phyloP scores from a whole-genome alignment of 2,113 vertebrate genomes.

The Phalacrocorax brasilianus region DNA sequence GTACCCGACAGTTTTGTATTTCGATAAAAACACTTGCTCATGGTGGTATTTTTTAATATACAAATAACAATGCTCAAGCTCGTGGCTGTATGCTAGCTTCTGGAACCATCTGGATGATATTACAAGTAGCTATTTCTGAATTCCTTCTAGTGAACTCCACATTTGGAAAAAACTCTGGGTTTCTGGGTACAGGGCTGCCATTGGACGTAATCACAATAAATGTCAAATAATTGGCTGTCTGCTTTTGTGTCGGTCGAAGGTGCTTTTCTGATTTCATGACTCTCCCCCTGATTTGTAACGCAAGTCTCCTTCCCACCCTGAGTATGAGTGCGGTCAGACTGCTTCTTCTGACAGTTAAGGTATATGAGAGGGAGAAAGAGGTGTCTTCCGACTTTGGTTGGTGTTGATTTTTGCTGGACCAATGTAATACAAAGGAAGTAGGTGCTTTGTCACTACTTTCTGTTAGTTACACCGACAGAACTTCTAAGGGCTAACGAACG shows the following conservation, averaged over 20 bases:
- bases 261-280: not conserved
- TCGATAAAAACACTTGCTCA: not conserved
- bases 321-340: not conserved
- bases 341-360: not conserved
- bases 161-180: not conserved
- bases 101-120: not conserved
- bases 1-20: not conserved
- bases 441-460: not conserved
- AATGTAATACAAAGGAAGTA: not conserved
- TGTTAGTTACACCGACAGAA: not conserved
- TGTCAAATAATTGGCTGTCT: not conserved
- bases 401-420: not conserved
- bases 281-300: not conserved
- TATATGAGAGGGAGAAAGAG: not conserved
- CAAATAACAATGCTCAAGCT: not conserved
- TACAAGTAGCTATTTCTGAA: not conserved
- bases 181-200: not conserved
- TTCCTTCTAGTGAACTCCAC: not conserved
- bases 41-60: not conserved
- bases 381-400: no score
- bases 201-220: not conserved
- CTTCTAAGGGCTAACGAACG: not conserved
- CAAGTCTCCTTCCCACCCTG: not conserved
- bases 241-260: not conserved
- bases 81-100: not conserved